Evolutionary conservation across 1,140 invertebrate species (phyloP), one percentile per base, ranked within the genome.

Genomic region (Diabrotica virgifera): DNA sequence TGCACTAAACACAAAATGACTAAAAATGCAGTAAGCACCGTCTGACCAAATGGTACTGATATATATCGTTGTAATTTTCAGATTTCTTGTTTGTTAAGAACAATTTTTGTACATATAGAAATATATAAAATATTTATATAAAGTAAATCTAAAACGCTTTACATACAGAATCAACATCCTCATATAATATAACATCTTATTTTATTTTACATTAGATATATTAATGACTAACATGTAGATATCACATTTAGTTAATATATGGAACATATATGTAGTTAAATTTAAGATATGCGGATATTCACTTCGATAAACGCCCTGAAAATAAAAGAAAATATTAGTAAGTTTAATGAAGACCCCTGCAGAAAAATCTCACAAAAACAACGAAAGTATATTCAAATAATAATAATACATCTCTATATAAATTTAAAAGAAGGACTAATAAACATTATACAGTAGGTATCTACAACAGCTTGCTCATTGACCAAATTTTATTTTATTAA

Each of bases 161-260:
- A 46, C 8, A 10, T 46, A 8, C 40, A 46, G 8, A 10, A 46
- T 10, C 40, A 46, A 46, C 40, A n/a, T 46, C 40, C 40, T 46
- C 6, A 46, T 46, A 10, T 10, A 10, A 10, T 46, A 46, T 46
- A 10, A 46, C 40, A 46, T 24, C 24, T 24, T 24, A 24, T 24
- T 24, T 24, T 24, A 24, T 24, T 24, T 24, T 24, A 24, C 24
- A 46, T 46, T 46, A 46, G 40, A n/a, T 46, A 46, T 46, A 10
- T 46, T 60, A 60, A 50, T 60, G 59, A 60, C 59, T 60, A 60
- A 60, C 35, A 52, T 60, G 35, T 51, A 60, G 11, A 60, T 60
- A 60, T 60, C 59, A 60, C 59, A 60, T 51, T 52, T 14, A 60
- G 59, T 40, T 60, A 60, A 60, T 60, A 60, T 38, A 60, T 12